Evolutionary conservation across 2,888 invertebrate genomes (phyloP).

Genomic region (Scaptomyza caliginosa): DNA sequence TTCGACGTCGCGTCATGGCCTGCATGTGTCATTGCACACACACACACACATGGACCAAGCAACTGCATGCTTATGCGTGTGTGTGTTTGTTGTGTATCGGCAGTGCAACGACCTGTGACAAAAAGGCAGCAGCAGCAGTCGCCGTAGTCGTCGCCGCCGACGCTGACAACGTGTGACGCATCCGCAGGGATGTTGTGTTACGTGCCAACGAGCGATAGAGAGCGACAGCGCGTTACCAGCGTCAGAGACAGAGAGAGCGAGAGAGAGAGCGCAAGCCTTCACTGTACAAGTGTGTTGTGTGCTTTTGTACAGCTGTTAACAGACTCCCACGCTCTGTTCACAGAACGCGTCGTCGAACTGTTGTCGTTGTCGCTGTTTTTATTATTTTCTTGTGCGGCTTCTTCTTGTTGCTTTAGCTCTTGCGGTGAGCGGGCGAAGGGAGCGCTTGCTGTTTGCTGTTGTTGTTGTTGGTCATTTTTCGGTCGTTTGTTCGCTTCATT

Average conservation of each 20-base stretch:
- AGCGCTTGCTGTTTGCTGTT: not conserved
- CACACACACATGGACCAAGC: slow-evolving; percentile 45
- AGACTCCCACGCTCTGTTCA: slow-evolving; percentile 72
- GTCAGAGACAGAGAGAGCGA: slow-evolving; percentile 5
- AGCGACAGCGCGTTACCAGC: slow-evolving; percentile 32
- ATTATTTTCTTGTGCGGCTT: slow-evolving; percentile 54
- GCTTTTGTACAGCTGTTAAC: slow-evolving; percentile 73
- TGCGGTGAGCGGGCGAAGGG: not conserved
- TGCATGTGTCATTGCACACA: slow-evolving; percentile 73
- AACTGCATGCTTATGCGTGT: slow-evolving; percentile 32
- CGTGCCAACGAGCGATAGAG: slow-evolving; percentile 59
- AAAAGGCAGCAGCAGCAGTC: slow-evolving; percentile 63
- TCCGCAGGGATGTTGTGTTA: slow-evolving; percentile 76
- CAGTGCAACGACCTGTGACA: slow-evolving; percentile 77
- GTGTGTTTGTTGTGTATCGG: slow-evolving; percentile 37
- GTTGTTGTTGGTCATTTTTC: slow-evolving; percentile 42
- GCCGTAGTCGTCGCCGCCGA: slow-evolving; percentile 11
- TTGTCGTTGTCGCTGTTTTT: slow-evolving; percentile 38
- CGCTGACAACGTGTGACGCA: slow-evolving; percentile 72
- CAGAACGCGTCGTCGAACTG: slow-evolving; percentile 59
- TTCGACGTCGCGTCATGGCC: slow-evolving; percentile 51
- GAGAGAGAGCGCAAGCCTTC: slow-evolving; percentile 21
- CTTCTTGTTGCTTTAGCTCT: slow-evolving; percentile 32
- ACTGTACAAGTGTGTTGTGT: not conserved
- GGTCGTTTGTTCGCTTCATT: slow-evolving; percentile 54